Base-by-base conservation (phyloP, 2,888 invertebrate species). In the Cordilura impudica region DNA sequence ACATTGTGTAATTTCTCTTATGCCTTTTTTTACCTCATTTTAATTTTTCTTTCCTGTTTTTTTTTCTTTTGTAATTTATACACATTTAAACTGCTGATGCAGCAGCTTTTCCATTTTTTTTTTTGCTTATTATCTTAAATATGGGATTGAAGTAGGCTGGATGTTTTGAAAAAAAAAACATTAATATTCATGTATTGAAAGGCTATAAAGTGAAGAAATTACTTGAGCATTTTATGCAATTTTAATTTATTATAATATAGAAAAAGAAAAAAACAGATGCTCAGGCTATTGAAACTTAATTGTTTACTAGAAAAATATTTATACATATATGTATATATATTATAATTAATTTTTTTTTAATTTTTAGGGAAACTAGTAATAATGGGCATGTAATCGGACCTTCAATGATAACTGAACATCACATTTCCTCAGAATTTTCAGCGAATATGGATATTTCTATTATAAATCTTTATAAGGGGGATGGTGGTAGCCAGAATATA, bases 1-100 rank as follows among this genome's bases (percentile, higher is more conserved):
- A 72, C 47, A 65, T 53, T 45, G 45, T 58, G 61, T 35, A 56
- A 63, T 61, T 72, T 47, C 29, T 60, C 70, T 67, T 8, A 35
- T 67, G n/a, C n/a, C n/a, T n/a, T n/a, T n/a, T n/a, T 60, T 60
- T 43, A 26, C 35, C 53, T 47, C 71, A 67, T 77, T 54, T 61
- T 71, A 35, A 54, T 60, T 7, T 61, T 61, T 16, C n/a, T 63
- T 2, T 8, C 10, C 39, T 26, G 7, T 31, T 26, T n/a, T 47
- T 19, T 26, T 49, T 12, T 29, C 45, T 51, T n/a, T n/a, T 56
- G 56, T 19, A 7, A 12, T 16, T 18, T 31, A 21, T 19, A n/a
- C 4, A 16, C 29, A 69, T 53, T 53, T 43, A 47, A 61, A 63
- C 16, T 66, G 79, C 67, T 67, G 61, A 74, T 58, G 35, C 56